A percentile compares a stretch with the other conserved stretches of the same genome.
Evolutionary conservation across 2,113 vertebrate genomes (phyloP).

Genomic region (Chamaetylas fuelleborni): DNA sequence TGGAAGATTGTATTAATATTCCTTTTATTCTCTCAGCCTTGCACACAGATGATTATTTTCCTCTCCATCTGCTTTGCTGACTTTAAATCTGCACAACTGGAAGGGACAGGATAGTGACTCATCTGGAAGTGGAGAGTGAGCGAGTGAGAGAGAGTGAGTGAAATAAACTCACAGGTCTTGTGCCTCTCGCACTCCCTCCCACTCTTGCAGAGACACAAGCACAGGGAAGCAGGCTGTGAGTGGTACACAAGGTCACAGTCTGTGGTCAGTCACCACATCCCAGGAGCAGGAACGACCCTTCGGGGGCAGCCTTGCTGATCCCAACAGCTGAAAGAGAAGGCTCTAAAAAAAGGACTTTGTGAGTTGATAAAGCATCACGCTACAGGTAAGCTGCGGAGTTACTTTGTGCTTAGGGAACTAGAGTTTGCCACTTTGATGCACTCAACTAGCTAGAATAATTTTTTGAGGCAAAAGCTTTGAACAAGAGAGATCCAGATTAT

Average conservation of each 20-base stretch:
- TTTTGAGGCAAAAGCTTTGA: not conserved
- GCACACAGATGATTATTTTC: not conserved
- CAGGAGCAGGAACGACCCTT: not conserved
- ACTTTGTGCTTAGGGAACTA: not conserved
- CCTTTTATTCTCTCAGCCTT: not conserved
- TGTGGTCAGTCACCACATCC: fast-evolving
- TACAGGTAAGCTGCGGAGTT: conserved; percentile 37
- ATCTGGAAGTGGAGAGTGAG: not conserved
- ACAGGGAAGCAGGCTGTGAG: not conserved
- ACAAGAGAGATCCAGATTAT: not conserved
- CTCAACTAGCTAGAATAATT: not conserved
- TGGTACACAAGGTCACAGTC: not conserved
- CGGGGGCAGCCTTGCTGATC: fast-evolving
- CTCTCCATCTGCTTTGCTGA: not conserved
- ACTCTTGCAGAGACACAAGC: not conserved
- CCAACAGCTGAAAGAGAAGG: not conserved
- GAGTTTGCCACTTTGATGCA: not conserved
- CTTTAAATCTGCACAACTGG: not conserved
- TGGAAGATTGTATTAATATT: not conserved
- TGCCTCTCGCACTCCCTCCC: not conserved
- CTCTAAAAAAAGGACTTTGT: not conserved
- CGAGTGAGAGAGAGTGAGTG: not conserved
- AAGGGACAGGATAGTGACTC: not conserved
- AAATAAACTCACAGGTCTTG: not conserved
- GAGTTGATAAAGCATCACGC: not conserved